phyloP scores from a whole-genome alignment of 2,888 invertebrate genomes.

The Tipula unca region DNA sequence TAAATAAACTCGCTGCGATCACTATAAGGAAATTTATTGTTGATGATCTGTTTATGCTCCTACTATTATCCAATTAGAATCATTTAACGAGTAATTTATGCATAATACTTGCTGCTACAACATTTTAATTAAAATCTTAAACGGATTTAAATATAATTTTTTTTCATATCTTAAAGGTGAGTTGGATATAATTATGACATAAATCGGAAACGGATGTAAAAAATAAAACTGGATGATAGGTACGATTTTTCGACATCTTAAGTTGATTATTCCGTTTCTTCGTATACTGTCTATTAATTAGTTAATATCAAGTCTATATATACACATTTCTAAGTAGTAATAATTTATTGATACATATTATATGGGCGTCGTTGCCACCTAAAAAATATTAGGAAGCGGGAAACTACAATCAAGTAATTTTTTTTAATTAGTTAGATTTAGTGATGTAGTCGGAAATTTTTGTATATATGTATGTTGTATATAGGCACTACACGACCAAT shows the following conservation, averaged over 20 bases:
- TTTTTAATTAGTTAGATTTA: background rate
- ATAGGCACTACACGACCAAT: background rate
- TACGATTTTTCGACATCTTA: background rate
- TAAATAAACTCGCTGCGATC: background rate
- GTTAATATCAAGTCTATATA: background rate
- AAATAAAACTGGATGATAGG: background rate
- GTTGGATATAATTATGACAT: background rate
- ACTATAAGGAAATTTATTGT: background rate
- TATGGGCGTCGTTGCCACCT: background rate
- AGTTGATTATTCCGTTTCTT: background rate
- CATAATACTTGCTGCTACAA: background rate
- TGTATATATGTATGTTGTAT: too few relatives aligned
- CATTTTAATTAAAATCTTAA: background rate
- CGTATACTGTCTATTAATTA: background rate
- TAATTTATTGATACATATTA: background rate
- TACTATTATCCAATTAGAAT: background rate
- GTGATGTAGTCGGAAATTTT: background rate
- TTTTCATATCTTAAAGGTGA: background rate
- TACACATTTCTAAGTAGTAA: background rate
- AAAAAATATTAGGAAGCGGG: background rate
- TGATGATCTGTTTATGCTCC: background rate
- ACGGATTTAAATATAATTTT: background rate
- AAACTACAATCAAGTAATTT: background rate
- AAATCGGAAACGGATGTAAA: background rate
- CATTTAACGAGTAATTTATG: background rate